phyloP scores from a whole-genome alignment of 23 tunicate species.

The Halocynthia roretzi region DNA sequence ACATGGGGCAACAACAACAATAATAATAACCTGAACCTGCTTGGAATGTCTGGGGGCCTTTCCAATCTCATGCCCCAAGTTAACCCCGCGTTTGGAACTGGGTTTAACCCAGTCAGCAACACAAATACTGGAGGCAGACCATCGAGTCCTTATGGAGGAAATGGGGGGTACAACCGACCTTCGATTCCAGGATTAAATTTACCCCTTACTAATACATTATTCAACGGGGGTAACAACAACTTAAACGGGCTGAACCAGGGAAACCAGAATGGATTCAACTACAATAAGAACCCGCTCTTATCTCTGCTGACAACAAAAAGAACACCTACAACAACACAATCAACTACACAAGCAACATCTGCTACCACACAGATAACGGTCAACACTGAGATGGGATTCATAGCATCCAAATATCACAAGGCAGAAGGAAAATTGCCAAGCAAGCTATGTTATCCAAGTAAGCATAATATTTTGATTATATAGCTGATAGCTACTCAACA shows the following conservation, averaged over 20 bases:
- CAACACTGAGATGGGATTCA: not conserved
- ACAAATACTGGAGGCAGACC: no score
- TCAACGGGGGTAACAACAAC: constrained; percentile 1
- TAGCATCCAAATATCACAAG: constrained; percentile 16
- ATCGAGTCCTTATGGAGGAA: not conserved
- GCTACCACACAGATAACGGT: constrained; percentile 1
- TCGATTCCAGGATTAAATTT: constrained; percentile 10
- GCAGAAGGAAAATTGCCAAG: not conserved
- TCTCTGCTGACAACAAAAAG: not conserved
- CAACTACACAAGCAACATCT: not conserved
- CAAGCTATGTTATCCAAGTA: constrained; percentile 43
- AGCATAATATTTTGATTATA: not conserved
- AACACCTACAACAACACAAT: constrained; percentile 1
- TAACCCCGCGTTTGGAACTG: no score
- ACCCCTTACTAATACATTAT: not conserved
- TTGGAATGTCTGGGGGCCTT: no score
- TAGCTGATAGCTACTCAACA: not conserved
- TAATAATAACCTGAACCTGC: no score
- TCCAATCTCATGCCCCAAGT: no score
- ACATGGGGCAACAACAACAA: no score
- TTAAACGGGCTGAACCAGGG: no score
- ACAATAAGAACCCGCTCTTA: no score
- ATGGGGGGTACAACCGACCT: constrained; percentile 22
- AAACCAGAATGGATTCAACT: no score
- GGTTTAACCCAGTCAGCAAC: no score